Conservation (phyloP, 2,888 invertebrate genomes). For the Drosophila paranaensis region DNA sequence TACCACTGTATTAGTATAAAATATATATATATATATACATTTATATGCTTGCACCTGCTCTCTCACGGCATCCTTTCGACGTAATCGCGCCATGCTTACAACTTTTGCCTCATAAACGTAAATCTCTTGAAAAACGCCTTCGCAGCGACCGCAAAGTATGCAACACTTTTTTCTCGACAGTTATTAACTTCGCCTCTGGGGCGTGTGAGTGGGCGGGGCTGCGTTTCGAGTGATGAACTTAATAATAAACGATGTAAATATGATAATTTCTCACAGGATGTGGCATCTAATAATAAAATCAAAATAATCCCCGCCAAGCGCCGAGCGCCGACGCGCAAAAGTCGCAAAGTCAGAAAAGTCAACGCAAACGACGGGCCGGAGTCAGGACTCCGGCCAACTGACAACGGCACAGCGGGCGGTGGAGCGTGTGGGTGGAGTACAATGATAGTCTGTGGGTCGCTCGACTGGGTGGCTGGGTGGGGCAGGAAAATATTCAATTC, state of each 20-base stretch:
- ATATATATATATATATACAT: constrained; percentile 1
- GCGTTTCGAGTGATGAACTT: constrained; percentile 84
- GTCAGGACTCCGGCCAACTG: constrained; percentile 25
- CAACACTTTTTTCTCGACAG: constrained; percentile 67
- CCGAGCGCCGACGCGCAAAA: constrained; percentile 52
- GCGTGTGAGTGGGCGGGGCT: constrained; percentile 7
- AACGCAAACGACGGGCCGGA: constrained; percentile 7
- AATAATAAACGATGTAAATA: constrained; percentile 85
- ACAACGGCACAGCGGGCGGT: constrained; percentile 76
- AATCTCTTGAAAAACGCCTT: constrained; percentile 51
- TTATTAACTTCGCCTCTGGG: constrained; percentile 53
- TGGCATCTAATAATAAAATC: constrained; percentile 85
- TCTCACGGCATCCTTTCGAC: constrained; percentile 6
- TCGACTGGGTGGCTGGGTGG: neutral
- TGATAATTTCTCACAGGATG: constrained; percentile 85
- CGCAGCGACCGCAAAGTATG: constrained; percentile 61
- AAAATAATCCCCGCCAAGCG: constrained; percentile 82
- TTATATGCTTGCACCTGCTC: constrained; percentile 8
- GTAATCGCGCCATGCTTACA: constrained; percentile 27
- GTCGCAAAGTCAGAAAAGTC: constrained; percentile 45
- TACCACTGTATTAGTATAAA: neutral
- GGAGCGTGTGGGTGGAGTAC: constrained; percentile 25
- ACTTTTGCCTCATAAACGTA: constrained; percentile 62
- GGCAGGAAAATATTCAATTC: constrained; percentile 82
- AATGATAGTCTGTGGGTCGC: neutral